Evolutionary conservation across 2,113 vertebrate genomes (phyloP).

Genomic region (Machaerirhynchus nigripectus): DNA sequence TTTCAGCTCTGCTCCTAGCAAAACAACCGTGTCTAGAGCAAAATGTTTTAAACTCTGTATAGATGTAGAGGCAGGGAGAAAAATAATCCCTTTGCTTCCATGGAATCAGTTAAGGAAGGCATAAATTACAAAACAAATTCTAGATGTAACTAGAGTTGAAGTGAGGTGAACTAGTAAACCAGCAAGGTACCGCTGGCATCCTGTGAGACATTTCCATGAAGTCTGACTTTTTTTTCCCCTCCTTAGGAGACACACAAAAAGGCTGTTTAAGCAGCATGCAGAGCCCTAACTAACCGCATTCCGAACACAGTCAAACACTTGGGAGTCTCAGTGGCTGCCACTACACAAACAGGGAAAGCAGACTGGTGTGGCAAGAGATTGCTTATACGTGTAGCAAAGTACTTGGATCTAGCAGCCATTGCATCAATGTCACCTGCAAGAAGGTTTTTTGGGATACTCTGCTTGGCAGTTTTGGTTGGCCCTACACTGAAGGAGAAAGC

Average conservation of each 20-base stretch:
- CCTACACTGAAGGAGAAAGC: background rate
- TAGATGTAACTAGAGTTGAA: conserved; percentile 10
- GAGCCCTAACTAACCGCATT: background rate
- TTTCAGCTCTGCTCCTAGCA: background rate
- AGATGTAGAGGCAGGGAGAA: background rate
- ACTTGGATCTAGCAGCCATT: background rate
- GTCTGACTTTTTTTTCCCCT: background rate
- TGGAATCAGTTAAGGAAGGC: background rate
- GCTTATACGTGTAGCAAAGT: background rate
- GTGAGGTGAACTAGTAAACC: background rate
- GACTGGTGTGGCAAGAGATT: background rate
- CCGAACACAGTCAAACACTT: background rate
- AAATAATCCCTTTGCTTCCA: background rate
- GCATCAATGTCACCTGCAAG: background rate
- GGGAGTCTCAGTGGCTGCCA: background rate
- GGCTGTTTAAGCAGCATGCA: background rate
- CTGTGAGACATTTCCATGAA: background rate
- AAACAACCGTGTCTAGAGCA: background rate
- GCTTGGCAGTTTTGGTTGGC: background rate
- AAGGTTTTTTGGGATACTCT: background rate
- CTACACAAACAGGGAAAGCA: background rate
- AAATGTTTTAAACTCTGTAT: background rate
- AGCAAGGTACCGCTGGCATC: background rate
- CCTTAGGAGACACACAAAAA: background rate
- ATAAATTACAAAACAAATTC: conserved; percentile 20